Conservation (phyloP, 2,113 vertebrate species). For the Campylomormyrus tamandua region DNA sequence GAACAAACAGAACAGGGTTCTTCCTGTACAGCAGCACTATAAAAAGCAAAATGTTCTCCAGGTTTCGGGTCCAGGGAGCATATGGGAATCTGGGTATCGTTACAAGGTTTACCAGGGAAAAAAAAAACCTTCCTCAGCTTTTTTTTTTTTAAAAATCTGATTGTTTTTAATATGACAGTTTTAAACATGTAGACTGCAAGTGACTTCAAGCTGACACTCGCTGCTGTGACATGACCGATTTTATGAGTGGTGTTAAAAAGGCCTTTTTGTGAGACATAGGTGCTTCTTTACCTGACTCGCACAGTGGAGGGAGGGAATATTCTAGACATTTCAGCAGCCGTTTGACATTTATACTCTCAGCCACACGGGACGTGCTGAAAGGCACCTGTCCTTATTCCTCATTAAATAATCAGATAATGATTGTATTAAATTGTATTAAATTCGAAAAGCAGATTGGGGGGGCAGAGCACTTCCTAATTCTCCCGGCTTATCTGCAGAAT, state of each 20-base stretch:
- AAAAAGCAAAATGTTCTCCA: not conserved
- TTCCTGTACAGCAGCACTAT: not conserved
- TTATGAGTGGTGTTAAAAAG: not conserved
- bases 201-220: not conserved
- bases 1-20: not conserved
- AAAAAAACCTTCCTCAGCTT: not conserved
- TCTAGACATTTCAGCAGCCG: not conserved
- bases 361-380: not conserved
- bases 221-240: not conserved
- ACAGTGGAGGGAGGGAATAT: not conserved
- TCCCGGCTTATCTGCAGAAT: not conserved
- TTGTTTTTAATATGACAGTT: not conserved
- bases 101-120: not conserved
- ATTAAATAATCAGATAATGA: not conserved
- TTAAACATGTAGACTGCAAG: not conserved
- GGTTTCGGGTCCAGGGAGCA: not conserved
- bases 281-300: not conserved
- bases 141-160: not conserved
- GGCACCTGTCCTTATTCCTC: not conserved
- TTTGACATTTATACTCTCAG: not conserved
- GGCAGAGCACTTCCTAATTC: not conserved
- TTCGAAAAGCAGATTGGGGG: not conserved
- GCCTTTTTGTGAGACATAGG: not conserved
- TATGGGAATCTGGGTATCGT: not conserved
- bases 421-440: not conserved